These are phyloP conservation scores for Drosophila pandora DNA, from an alignment of 1,140 invertebrate genomes.

Conservation along the genomic window DNA sequence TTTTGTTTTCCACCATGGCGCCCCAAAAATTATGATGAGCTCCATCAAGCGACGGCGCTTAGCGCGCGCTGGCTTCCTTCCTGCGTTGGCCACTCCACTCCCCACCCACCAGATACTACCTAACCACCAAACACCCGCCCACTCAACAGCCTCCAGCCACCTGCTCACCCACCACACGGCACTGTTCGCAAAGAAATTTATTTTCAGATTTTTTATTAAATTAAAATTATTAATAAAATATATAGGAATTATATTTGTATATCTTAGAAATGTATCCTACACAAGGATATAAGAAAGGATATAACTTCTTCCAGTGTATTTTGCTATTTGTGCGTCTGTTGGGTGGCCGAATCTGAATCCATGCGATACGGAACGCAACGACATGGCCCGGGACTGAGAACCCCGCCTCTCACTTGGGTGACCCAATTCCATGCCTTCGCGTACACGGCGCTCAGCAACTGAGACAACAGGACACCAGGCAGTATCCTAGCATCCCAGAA, in stretches of 20 bases:
- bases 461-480: constrained; percentile 3
- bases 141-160: neutral
- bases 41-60: constrained; percentile 51
- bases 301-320: neutral
- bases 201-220: too few relatives aligned
- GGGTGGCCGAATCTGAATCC: constrained; percentile 27
- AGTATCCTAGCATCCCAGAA: constrained; percentile 5
- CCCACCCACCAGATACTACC: constrained; percentile 3
- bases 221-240: too few relatives aligned
- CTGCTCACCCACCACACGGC: neutral
- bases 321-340: constrained; percentile 4
- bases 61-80: constrained; percentile 43
- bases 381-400: constrained; percentile 5
- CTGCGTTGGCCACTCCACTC: constrained; percentile 28
- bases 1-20: constrained; percentile 53
- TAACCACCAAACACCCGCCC: constrained; percentile 2
- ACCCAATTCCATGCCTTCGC: constrained; percentile 69
- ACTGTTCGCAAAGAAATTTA: too few relatives aligned
- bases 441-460: constrained; percentile 65
- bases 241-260: too few relatives aligned
- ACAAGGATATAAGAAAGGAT: too few relatives aligned
- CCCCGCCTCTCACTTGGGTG: constrained; percentile 47
- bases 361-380: constrained; percentile 20
- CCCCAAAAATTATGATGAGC: constrained; percentile 69
- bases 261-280: too few relatives aligned